Evolutionary conservation across 2,888 invertebrate genomes (phyloP), one percentile per base, ranked within the genome.

Genomic region (Creontiades dilutus): DNA sequence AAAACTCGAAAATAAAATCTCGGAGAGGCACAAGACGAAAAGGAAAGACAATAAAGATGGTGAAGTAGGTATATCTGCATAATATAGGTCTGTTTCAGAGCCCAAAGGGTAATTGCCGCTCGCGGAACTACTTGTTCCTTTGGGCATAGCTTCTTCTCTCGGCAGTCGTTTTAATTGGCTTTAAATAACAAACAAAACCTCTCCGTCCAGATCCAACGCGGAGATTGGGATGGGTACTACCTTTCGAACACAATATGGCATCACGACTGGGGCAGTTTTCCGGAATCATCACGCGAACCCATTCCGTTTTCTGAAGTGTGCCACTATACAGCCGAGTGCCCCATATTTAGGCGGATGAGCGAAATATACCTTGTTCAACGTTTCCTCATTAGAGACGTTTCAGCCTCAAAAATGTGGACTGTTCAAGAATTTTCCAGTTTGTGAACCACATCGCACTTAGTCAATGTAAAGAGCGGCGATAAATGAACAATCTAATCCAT

Each of bases 11-110:
- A 68, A 68, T 68, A 78, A 78, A 78, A 78, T 47, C 47, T 46
- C 78, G 13, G 78, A 46, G 37, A 16, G 78, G 78, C 47, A 14
- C 37, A 5, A 47, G 37, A 37, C n/a, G 46, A 46, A 13, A 47
- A 78, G 78, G 78, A 47, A 78, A 78, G 19, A 78, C n/a, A 78
- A 78, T 78, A 78, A 78, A 78, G 78, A 47, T 47, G 78, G 46
- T 19, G 47, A 76, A 76, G 78, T 78, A 47, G 85, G 85, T 85
- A 85, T 61, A 85, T 85, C 85, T 85, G 85, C 85, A 85, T 85
- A 85, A 85, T 85, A 85, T 85, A 55, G 85, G 57, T 78, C 46
- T 78, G 37, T 78, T 78, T 78, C 46, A 46, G 46, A n/a, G 78
- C 46, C 46, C 37, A 12, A 46, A 47, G 46, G 46, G 46, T 78